Evolutionary conservation across 2,888 invertebrate species (phyloP).

Genomic region (Coremacera marginata): DNA sequence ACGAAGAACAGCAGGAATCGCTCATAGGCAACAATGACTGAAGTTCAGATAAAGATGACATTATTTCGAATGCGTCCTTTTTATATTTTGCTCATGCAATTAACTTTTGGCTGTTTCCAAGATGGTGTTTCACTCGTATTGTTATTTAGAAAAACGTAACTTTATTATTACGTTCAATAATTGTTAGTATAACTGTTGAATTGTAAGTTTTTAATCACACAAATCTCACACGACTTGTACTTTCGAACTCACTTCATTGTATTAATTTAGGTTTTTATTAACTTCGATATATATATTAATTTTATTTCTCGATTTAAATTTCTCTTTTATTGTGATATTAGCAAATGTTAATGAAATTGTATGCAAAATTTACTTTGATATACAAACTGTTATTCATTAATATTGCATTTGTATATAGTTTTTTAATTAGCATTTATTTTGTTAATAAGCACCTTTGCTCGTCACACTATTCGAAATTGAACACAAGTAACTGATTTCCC

Average conservation of each 20-base stretch:
- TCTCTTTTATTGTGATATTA: conserved; percentile 28
- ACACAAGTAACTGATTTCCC: too few species aligned
- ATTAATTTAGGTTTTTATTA: neutral
- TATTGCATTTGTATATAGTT: conserved; percentile 13
- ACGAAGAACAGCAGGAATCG: conserved; percentile 76
- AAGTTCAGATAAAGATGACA: conserved; percentile 36
- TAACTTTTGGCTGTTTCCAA: conserved; percentile 62
- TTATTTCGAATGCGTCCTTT: conserved; percentile 34
- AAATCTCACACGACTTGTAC: conserved; percentile 57
- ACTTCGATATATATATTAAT: neutral
- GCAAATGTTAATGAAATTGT: neutral
- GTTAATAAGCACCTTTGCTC: neutral
- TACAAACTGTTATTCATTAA: conserved; percentile 3
- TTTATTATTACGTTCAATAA: neutral
- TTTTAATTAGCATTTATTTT: neutral
- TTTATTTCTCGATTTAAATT: neutral
- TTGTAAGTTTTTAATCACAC: neutral
- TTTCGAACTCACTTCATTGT: conserved; percentile 44
- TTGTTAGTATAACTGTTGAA: neutral
- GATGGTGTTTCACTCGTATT: conserved; percentile 58
- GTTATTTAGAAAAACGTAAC: conserved; percentile 51
- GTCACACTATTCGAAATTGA: neutral
- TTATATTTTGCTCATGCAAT: conserved; percentile 55
- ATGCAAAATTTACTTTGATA: neutral
- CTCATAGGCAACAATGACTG: conserved; percentile 70